Evolutionary conservation across 2,888 invertebrate species (phyloP).

Genomic region (Eudasyphora cyanicolor): DNA sequence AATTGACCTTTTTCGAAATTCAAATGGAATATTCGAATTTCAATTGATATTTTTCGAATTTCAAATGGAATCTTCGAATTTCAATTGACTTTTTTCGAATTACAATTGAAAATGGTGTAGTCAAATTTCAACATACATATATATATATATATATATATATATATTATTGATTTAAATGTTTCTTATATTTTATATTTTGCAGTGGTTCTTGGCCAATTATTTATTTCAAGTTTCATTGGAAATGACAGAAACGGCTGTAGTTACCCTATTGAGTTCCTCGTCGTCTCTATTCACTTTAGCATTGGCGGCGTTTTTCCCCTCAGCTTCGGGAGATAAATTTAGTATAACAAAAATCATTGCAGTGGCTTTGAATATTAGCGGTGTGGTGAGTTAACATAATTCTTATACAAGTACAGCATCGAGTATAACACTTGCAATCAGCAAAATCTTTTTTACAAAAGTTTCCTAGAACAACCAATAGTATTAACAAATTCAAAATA

Average conservation of each 20-base stretch:
- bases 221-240: conserved; percentile 93
- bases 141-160: no score
- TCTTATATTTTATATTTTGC: conserved; percentile 71
- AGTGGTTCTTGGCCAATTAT: conserved; percentile 98
- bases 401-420: no score
- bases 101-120: no score
- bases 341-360: conserved; percentile 92
- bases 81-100: no score
- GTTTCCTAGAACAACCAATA: no score
- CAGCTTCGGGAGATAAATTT: conserved; percentile 89
- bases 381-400: conserved; percentile 84
- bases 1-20: no score
- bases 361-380: conserved; percentile 88
- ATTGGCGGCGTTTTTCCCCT: conserved; percentile 92
- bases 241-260: conserved; percentile 91
- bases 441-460: no score
- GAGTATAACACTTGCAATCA: no score
- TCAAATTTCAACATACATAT: background rate
- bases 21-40: no score
- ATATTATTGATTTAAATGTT: background rate
- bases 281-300: conserved; percentile 94
- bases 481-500: no score
- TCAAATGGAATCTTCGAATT: no score
- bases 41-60: no score
- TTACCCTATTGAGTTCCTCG: conserved; percentile 93